A percentile compares a stretch with the other conserved stretches of the same genome.
Conservation (phyloP, 1,140 invertebrate genomes). For the Vanessa tameamea region DNA sequence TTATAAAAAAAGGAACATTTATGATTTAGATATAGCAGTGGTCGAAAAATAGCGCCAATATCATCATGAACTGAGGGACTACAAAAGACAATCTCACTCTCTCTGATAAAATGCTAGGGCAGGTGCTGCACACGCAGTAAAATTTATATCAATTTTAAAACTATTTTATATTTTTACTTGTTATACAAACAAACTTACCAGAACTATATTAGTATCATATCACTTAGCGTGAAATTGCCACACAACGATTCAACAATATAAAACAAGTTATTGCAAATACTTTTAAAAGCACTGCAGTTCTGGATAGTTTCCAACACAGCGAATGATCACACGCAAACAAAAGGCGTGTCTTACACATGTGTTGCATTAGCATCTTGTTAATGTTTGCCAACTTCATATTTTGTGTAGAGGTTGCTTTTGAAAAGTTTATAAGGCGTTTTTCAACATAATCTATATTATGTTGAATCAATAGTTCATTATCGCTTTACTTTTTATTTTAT, state of each 20-base stretch:
- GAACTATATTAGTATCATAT: slow-evolving; percentile 3
- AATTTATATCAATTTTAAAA: too few relatives aligned
- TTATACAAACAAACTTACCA: too few relatives aligned
- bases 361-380: slow-evolving; percentile 1
- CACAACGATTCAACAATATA: slow-evolving; percentile 19
- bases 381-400: slow-evolving; percentile 9
- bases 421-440: background rate
- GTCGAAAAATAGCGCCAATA: too few relatives aligned
- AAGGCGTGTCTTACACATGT: slow-evolving; percentile 11
- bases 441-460: background rate
- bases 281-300: slow-evolving; percentile 37
- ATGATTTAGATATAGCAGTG: too few relatives aligned
- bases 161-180: too few relatives aligned
- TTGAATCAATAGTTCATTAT: background rate
- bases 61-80: too few relatives aligned
- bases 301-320: slow-evolving; percentile 30
- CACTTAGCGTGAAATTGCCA: slow-evolving; percentile 34
- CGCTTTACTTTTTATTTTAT: background rate
- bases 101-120: too few relatives aligned
- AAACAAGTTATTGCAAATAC: slow-evolving; percentile 35
- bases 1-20: too few relatives aligned
- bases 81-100: too few relatives aligned
- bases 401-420: background rate
- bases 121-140: too few relatives aligned
- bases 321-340: slow-evolving; percentile 35